Evolutionary conservation across 2,113 vertebrate species (phyloP), one percentile per base, ranked within the genome.

Genomic region (Amazona guildingii): DNA sequence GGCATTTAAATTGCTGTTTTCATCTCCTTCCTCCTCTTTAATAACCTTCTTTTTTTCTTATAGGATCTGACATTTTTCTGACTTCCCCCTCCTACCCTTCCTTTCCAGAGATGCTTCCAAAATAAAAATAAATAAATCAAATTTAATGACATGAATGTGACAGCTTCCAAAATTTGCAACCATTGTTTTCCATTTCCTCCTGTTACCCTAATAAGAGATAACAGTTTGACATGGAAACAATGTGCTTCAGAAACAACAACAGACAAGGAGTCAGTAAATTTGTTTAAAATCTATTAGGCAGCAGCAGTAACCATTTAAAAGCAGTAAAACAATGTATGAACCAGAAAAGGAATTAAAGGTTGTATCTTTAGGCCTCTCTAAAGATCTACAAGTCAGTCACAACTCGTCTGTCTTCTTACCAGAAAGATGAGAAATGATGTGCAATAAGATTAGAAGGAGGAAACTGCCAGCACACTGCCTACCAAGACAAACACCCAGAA

Each of bases 1-100:
- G 74, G 43, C 80, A 85, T 85, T 93, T 93, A 93, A 95, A 95
- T 74, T 91, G 83, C 70, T 77, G 44, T 48, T 94, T 94, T 95
- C 54, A 64, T 93, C 52, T 93, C 68, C 52, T 83, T 80, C 51
- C 17, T 93, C 59, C 35, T 59, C 10, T 91, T 88, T 87, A 95
- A 86, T 93, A 83, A 82, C 85, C 28, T 49, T 84, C 15, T 81
- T 11, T 5, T 13, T 59, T 79, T 82, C 72, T 85, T 86, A 91
- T 81, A 80, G 27, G 27, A 80, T 49, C 31, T 95, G 92, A 92
- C 83, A 93, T 79, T 90, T 88, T 90, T 93, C 90, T 91, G 62
- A 83, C 57, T 93, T 90, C 35, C 84, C 48, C 48, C 90, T 92
- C 62, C 80, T 94, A 72, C 39, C 5, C 2, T 88, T 88, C 9